Conservation (phyloP, 1,140 invertebrate species). For the Drosophila equinoxialis region DNA sequence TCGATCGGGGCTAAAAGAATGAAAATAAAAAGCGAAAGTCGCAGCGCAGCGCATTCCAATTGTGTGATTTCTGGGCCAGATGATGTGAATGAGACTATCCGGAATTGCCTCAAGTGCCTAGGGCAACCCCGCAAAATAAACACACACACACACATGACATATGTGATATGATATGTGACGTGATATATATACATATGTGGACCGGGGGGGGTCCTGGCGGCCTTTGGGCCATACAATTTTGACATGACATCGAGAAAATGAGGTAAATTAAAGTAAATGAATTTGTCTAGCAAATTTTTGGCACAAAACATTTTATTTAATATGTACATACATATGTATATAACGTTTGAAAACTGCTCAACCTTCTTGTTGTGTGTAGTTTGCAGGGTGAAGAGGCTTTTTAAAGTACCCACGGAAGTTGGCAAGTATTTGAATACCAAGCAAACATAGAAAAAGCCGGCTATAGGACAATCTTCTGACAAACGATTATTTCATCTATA, state of each 20-base stretch:
- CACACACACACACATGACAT: conserved; percentile 47
- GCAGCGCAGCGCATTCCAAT: conserved; percentile 27
- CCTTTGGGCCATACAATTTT: conserved; percentile 56
- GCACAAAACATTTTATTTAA: not conserved
- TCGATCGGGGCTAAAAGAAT: conserved; percentile 61
- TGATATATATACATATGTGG: not conserved
- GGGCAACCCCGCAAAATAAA: conserved; percentile 70
- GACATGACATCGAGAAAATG: not conserved
- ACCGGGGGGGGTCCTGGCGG: not conserved
- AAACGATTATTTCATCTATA: too few relatives aligned
- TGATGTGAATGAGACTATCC: conserved; percentile 49
- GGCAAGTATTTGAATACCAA: too few relatives aligned
- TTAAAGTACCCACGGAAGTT: too few relatives aligned
- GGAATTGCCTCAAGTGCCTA: conserved; percentile 61
- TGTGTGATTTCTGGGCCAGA: conserved; percentile 40
- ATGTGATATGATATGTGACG: not conserved
- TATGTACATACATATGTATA: not conserved
- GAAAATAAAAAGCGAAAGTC: conserved; percentile 63
- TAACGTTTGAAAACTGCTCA: too few relatives aligned
- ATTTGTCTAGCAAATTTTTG: not conserved
- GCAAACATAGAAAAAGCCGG: too few relatives aligned
- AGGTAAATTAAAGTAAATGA: not conserved
- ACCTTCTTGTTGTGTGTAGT: too few relatives aligned
- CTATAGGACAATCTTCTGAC: too few relatives aligned
- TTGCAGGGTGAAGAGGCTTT: too few relatives aligned